Conservation (phyloP, 1,140 invertebrate genomes). For the Whitmania pigra region DNA sequence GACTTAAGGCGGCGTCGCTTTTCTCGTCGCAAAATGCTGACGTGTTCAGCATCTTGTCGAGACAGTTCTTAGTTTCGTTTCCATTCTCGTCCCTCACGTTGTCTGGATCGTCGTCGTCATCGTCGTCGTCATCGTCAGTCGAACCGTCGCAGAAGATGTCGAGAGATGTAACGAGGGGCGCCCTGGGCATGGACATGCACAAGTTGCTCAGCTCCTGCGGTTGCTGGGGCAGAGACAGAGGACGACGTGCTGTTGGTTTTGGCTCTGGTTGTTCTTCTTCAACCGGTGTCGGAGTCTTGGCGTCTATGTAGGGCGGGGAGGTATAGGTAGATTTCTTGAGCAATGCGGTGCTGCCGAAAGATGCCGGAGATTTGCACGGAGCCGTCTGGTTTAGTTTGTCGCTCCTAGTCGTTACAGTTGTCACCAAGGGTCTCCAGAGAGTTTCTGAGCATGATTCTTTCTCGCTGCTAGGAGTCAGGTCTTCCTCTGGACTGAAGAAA, state of each 20-base stretch:
- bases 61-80: not conserved
- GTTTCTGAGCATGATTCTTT: not conserved
- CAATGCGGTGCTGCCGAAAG: not conserved
- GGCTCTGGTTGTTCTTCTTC: not conserved
- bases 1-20: too few species aligned
- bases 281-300: not conserved
- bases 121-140: constrained; percentile 12
- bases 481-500: constrained; percentile 24
- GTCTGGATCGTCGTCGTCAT: constrained; percentile 11
- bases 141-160: constrained; percentile 12
- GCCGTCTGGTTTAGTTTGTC: not conserved
- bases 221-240: not conserved
- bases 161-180: constrained; percentile 13
- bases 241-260: not conserved
- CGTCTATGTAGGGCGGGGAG: constrained; percentile 7
- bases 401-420: not conserved
- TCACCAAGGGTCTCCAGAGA: constrained; percentile 1
- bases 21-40: not conserved
- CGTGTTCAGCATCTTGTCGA: not conserved
- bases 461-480: not conserved
- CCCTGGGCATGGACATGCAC: not conserved
- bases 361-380: not conserved
- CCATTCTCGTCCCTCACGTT: constrained; percentile 1
- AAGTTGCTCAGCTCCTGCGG: not conserved
- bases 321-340: not conserved